Evolutionary conservation across 2,888 invertebrate genomes (phyloP).

Genomic region (Timema cristinae): DNA sequence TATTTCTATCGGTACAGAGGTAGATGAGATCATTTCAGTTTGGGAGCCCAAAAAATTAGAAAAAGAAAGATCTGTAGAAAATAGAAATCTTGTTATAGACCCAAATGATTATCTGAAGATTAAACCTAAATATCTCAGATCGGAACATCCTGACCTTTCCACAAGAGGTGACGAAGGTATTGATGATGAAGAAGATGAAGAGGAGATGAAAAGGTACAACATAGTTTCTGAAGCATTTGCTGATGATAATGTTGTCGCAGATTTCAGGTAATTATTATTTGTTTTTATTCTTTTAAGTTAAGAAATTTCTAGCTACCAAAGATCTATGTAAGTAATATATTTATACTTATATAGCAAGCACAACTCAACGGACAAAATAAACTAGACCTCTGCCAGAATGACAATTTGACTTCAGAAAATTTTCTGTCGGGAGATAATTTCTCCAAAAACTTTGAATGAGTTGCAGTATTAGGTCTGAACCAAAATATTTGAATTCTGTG

Average conservation of each 20-base stretch:
- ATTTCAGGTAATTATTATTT: conserved; percentile 57
- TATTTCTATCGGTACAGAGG: not conserved
- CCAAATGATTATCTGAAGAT: conserved; percentile 63
- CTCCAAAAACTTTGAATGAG: too few relatives aligned
- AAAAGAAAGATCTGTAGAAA: conserved; percentile 20
- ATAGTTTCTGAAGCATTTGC: conserved; percentile 90
- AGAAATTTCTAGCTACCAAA: too few relatives aligned
- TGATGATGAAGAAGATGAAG: conserved; percentile 54
- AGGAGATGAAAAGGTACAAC: conserved; percentile 55
- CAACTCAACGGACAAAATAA: too few relatives aligned
- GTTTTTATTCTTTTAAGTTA: not conserved
- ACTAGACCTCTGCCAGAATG: too few relatives aligned
- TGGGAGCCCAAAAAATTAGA: not conserved
- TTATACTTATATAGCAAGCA: too few relatives aligned
- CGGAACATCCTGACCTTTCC: conserved; percentile 52
- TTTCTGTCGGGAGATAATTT: too few relatives aligned
- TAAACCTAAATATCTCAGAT: conserved; percentile 59
- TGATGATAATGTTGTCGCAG: conserved; percentile 86
- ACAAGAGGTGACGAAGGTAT: conserved; percentile 50
- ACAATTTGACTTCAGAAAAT: too few relatives aligned
- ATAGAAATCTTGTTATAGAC: conserved; percentile 52
- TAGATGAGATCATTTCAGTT: not conserved
- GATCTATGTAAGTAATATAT: too few relatives aligned
- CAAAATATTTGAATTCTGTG: too few relatives aligned
- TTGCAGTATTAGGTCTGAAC: too few relatives aligned